Evolutionary conservation across 2,113 vertebrate genomes (phyloP).

Genomic region (Gobius niger): DNA sequence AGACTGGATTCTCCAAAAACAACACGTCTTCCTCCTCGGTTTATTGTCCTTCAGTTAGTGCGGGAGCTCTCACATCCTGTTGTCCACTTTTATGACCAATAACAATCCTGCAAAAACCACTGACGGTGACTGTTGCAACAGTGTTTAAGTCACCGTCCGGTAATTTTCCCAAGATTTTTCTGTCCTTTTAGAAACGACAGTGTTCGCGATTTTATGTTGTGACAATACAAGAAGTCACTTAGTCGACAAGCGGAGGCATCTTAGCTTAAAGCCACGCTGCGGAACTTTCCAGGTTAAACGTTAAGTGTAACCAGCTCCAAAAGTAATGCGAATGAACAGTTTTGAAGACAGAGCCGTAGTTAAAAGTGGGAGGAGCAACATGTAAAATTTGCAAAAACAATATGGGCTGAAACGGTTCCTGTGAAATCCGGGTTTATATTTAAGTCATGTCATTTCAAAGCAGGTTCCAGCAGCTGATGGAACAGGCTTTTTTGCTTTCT

Average conservation of each 20-base stretch:
- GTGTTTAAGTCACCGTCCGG: not conserved
- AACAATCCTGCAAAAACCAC: constrained; percentile 24
- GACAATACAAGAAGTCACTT: too few relatives aligned
- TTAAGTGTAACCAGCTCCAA: too few relatives aligned
- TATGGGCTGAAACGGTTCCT: too few relatives aligned
- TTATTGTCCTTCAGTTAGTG: constrained; percentile 67
- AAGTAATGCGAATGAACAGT: too few relatives aligned
- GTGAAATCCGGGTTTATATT: too few relatives aligned
- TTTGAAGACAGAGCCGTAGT: too few relatives aligned
- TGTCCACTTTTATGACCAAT: constrained; percentile 63
- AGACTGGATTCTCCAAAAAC: constrained; percentile 24
- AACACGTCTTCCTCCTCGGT: constrained; percentile 65
- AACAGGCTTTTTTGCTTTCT: not conserved
- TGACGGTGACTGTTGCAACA: not conserved
- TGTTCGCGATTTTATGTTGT: not conserved
- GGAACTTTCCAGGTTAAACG: too few relatives aligned
- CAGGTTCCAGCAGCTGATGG: not conserved
- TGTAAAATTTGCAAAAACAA: too few relatives aligned
- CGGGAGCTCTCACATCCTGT: constrained; percentile 66
- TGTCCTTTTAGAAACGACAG: not conserved
- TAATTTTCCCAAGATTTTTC: not conserved
- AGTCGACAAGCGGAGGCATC: too few relatives aligned
- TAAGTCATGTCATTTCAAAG: not conserved
- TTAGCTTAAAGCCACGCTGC: too few relatives aligned
- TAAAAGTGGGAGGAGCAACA: too few relatives aligned